Conservation (phyloP, 2,888 invertebrate genomes). For the Euzetes globulus region DNA sequence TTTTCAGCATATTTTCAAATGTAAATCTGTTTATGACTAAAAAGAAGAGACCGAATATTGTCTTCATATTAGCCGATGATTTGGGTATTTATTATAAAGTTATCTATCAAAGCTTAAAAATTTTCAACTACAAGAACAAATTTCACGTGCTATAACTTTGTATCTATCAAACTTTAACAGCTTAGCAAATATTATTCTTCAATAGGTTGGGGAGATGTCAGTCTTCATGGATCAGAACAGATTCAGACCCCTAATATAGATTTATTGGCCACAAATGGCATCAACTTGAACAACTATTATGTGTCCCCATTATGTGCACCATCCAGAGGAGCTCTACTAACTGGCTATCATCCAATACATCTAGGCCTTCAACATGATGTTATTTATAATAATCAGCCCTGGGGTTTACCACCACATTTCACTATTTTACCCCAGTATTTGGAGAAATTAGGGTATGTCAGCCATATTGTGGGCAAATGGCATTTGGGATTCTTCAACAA, state of each 20-base stretch:
- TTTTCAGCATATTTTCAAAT: too few relatives aligned
- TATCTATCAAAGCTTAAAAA: too few relatives aligned
- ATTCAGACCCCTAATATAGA: constrained; percentile 89
- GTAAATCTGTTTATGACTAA: too few relatives aligned
- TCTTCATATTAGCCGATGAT: constrained; percentile 79
- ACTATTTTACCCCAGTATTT: constrained; percentile 74
- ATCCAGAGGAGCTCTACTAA: constrained; percentile 77
- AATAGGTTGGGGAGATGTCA: constrained; percentile 83
- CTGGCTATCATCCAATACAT: constrained; percentile 84
- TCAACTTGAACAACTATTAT: constrained; percentile 77
- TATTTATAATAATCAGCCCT: constrained; percentile 67
- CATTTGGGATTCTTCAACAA: constrained; percentile 67
- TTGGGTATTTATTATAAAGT: constrained; percentile 53
- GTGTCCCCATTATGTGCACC: constrained; percentile 86
- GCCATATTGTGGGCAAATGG: constrained; percentile 79
- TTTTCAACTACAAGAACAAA: too few relatives aligned
- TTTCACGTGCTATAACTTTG: too few relatives aligned
- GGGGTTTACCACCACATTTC: constrained; percentile 72
- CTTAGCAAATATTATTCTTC: constrained; percentile 34
- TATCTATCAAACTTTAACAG: neutral
- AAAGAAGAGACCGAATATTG: constrained; percentile 58
- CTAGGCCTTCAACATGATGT: constrained; percentile 67
- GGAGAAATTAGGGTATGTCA: constrained; percentile 67
- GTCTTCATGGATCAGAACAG: constrained; percentile 79
- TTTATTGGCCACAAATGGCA: constrained; percentile 71